Conservation (phyloP, 2,797 vertebrate genomes). For the Lagocephalus sceleratus region DNA sequence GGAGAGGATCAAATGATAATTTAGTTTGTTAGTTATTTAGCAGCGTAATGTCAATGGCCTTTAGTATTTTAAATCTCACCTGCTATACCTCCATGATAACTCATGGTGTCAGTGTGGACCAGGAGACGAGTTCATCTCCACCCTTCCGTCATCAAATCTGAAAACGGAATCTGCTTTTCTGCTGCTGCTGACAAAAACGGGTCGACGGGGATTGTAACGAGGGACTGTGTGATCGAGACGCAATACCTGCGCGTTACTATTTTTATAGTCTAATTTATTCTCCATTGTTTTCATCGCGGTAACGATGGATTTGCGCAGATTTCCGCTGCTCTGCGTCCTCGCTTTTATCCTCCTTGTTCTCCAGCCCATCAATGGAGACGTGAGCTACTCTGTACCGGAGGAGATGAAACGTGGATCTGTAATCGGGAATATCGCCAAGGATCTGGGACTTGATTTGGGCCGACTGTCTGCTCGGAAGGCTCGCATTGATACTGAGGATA, state of each 20-base stretch:
- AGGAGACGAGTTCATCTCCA: slow-evolving; percentile 6
- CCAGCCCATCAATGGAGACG: slow-evolving; percentile 1
- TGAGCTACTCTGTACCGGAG: slow-evolving; percentile 30
- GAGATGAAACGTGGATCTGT: slow-evolving; percentile 40
- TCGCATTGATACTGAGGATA: slow-evolving; percentile 3
- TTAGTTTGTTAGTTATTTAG: no score
- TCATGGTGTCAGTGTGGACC: slow-evolving; percentile 46
- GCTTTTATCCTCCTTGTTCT: slow-evolving; percentile 2
- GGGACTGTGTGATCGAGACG: neutral
- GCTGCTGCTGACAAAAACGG: neutral
- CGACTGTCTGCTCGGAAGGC: neutral
- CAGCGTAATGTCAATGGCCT: no score
- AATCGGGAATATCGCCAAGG: slow-evolving; percentile 33
- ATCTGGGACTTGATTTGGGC: neutral
- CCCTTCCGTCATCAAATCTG: slow-evolving; percentile 9
- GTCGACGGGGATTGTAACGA: neutral
- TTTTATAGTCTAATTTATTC: no score
- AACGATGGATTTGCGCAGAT: no score
- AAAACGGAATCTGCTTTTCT: neutral
- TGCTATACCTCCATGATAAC: slow-evolving; percentile 9
- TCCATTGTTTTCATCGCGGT: no score
- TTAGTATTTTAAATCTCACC: no score
- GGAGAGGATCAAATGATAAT: no score
- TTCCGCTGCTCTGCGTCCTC: neutral
- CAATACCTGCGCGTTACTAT: no score